phyloP scores from a whole-genome alignment of 2,113 vertebrate genomes.

The Callionymus lyra region DNA sequence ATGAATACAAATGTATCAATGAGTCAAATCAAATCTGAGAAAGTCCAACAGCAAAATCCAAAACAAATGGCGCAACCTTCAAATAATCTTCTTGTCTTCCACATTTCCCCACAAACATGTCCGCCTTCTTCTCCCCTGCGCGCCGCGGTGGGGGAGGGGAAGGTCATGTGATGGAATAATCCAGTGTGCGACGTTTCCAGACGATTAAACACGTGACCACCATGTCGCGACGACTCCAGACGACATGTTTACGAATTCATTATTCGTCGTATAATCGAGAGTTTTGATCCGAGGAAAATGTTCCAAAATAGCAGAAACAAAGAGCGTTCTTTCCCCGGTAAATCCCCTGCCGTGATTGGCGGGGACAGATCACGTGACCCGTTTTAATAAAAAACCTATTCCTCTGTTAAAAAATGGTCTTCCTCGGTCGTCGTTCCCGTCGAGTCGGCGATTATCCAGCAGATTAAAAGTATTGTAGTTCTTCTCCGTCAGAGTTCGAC shows the following conservation, averaged over 20 bases:
- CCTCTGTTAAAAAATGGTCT: not conserved
- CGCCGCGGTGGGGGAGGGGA: constrained; percentile 55
- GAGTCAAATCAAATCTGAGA: constrained; percentile 5
- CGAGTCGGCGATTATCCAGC: not conserved
- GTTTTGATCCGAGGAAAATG: not conserved
- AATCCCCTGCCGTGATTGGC: constrained; percentile 48
- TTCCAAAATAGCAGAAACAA: constrained; percentile 52
- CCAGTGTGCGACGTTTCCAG: constrained; percentile 31
- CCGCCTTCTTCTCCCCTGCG: constrained; percentile 60
- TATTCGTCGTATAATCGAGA: not conserved
- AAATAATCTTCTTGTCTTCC: constrained; percentile 59
- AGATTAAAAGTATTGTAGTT: not conserved
- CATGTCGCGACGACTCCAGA: accelerated
- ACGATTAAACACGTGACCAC: not conserved
- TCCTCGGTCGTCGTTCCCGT: not conserved
- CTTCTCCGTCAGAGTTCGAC: not conserved
- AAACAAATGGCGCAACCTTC: constrained; percentile 42
- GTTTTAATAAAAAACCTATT: not conserved
- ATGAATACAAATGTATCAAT: constrained; percentile 7
- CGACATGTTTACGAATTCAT: not conserved
- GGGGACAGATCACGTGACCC: constrained; percentile 44
- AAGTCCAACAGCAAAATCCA: constrained; percentile 40
- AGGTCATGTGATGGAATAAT: constrained; percentile 52
- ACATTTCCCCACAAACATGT: constrained; percentile 72
- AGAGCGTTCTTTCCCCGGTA: constrained; percentile 32